Conservation (phyloP, 2,113 vertebrate genomes). For the Bettongia penicillata region DNA sequence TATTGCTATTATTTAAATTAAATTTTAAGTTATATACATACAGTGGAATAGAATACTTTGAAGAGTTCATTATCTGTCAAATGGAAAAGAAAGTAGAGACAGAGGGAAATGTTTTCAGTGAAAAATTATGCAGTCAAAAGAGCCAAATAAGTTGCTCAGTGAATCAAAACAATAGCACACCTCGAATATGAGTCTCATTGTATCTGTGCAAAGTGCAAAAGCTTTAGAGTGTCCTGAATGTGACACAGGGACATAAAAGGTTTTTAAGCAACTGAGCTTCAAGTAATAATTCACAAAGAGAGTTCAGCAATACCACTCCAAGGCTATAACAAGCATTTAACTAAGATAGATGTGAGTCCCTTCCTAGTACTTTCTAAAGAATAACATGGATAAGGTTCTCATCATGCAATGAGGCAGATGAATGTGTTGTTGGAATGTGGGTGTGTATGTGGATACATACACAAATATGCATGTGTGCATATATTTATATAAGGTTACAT, state of each 20-base stretch:
- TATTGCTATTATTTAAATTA: background rate
- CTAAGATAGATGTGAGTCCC: background rate
- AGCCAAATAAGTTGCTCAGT: background rate
- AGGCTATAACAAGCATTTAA: background rate
- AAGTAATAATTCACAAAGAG: background rate
- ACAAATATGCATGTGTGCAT: background rate
- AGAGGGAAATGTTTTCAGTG: background rate
- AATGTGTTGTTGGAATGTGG: background rate
- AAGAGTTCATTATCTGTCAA: background rate
- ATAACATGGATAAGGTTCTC: background rate
- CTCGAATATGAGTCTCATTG: background rate
- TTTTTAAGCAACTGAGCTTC: background rate
- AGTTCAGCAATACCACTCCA: fast-evolving
- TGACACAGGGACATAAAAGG: background rate
- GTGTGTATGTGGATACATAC: background rate
- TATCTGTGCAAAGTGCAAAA: background rate
- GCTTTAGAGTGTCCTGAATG: background rate
- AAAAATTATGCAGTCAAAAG: background rate
- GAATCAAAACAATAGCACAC: fast-evolving
- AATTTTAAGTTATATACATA: background rate
- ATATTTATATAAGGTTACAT: background rate
- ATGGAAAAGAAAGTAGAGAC: background rate
- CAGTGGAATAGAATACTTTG: background rate
- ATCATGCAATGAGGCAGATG: fast-evolving
- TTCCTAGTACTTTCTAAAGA: background rate